Evolutionary conservation across 2,113 vertebrate genomes (phyloP).

Genomic region (Pampusana beccarii): DNA sequence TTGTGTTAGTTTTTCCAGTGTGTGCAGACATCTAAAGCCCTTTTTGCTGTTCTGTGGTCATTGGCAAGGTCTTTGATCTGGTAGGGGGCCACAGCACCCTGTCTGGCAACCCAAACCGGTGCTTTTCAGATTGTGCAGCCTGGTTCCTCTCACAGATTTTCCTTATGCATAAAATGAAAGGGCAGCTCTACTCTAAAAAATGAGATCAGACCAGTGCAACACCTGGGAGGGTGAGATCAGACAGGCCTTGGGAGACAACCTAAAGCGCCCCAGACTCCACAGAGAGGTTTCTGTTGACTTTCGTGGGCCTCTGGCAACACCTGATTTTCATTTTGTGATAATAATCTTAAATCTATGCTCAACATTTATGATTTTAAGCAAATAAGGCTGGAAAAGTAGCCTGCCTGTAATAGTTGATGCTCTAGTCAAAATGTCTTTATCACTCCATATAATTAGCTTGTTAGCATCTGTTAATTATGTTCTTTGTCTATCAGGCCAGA

Average conservation of each 20-base stretch:
- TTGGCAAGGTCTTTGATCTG: constrained; percentile 2
- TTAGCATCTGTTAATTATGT: background rate
- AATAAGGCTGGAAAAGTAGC: background rate
- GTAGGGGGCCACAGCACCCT: background rate
- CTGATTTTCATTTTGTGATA: background rate
- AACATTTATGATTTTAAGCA: background rate
- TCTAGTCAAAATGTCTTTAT: background rate
- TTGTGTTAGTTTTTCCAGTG: background rate
- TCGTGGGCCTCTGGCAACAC: background rate
- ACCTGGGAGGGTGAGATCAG: background rate
- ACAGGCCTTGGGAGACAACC: background rate
- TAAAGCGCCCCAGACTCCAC: background rate
- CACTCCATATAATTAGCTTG: background rate
- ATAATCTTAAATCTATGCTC: background rate
- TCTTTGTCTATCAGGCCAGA: background rate
- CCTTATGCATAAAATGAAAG: background rate
- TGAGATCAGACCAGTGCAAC: background rate
- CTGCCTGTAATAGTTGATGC: background rate
- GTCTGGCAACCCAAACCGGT: background rate
- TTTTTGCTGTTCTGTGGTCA: constrained; percentile 11
- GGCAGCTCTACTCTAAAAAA: background rate
- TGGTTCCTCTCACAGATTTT: background rate
- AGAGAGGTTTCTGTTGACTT: background rate
- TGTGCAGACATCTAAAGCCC: background rate
- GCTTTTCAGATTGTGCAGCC: background rate